phyloP scores from a whole-genome alignment of 2,888 invertebrate genomes.

The Willowsia nigromaculata region DNA sequence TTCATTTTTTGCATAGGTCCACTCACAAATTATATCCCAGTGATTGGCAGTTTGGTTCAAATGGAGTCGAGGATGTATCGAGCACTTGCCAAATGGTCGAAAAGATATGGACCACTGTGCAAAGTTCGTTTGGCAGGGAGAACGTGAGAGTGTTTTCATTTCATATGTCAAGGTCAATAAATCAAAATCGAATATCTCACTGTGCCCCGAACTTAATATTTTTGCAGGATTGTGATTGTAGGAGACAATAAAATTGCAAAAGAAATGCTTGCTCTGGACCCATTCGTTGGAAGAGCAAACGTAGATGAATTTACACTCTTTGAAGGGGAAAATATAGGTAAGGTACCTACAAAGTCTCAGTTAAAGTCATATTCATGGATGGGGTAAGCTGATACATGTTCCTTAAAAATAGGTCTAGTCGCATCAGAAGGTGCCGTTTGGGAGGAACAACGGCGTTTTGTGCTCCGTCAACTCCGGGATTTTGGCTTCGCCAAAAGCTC shows the following conservation, averaged over 20 bases:
- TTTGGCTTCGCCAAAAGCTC: conserved; percentile 68
- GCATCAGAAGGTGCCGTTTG: conserved; percentile 44
- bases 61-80: conserved; percentile 2
- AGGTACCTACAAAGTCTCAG: neutral
- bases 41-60: conserved; percentile 26
- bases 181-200: neutral
- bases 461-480: conserved; percentile 58
- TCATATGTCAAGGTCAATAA: neutral
- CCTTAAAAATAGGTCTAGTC: conserved; percentile 6
- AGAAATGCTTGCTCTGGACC: conserved; percentile 59
- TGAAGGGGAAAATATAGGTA: conserved; percentile 36
- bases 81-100: conserved; percentile 44
- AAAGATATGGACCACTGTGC: conserved; percentile 49
- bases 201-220: neutral
- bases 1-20: neutral
- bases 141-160: neutral
- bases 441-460: conserved; percentile 63
- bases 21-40: neutral
- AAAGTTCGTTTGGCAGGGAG: neutral
- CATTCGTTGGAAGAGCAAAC: conserved; percentile 41
- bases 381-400: neutral
- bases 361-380: too few relatives aligned
- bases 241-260: conserved; percentile 31
- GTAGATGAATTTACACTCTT: conserved; percentile 37
- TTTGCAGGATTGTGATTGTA: neutral